phyloP scores from a whole-genome alignment of 2,797 vertebrate species.

The Antennarius maculatus region DNA sequence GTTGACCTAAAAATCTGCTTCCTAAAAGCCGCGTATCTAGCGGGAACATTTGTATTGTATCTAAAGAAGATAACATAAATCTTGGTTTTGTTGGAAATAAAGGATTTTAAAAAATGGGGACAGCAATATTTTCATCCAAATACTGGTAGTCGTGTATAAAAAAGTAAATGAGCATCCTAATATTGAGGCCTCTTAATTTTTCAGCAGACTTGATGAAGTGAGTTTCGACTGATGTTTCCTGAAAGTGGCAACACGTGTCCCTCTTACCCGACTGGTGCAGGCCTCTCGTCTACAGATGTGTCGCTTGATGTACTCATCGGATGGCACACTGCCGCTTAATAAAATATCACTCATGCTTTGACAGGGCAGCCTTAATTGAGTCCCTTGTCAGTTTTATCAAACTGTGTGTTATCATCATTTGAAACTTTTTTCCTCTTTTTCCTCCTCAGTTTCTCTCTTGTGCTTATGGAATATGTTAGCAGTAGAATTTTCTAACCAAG shows the following conservation, averaged over 20 bases:
- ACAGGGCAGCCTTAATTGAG: slow-evolving; percentile 87
- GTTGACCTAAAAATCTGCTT: slow-evolving; percentile 43
- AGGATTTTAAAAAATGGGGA: slow-evolving; percentile 31
- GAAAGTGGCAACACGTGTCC: slow-evolving; percentile 86
- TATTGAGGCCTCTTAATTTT: slow-evolving; percentile 81
- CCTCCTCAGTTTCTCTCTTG: slow-evolving; percentile 59
- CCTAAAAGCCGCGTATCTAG: slow-evolving; percentile 13
- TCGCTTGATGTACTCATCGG: slow-evolving; percentile 84
- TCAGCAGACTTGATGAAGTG: slow-evolving; percentile 83
- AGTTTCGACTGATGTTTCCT: slow-evolving; percentile 84
- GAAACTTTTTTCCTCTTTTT: slow-evolving; percentile 76
- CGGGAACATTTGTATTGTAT: slow-evolving; percentile 52
- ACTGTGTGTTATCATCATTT: slow-evolving; percentile 80
- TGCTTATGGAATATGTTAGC: slow-evolving; percentile 81
- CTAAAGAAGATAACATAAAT: slow-evolving; percentile 59
- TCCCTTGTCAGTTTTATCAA: slow-evolving; percentile 90
- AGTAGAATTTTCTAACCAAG: slow-evolving; percentile 85
- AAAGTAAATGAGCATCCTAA: slow-evolving; percentile 81
- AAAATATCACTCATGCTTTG: slow-evolving; percentile 86
- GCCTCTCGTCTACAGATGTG: slow-evolving; percentile 83
- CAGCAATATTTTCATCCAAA: slow-evolving; percentile 57
- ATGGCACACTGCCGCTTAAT: slow-evolving; percentile 84
- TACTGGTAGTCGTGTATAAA: slow-evolving; percentile 64
- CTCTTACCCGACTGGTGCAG: slow-evolving; percentile 81
- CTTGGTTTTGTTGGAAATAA: slow-evolving; percentile 56